phyloP scores from a whole-genome alignment of 2,113 vertebrate genomes.

The Regulus satrapa region DNA sequence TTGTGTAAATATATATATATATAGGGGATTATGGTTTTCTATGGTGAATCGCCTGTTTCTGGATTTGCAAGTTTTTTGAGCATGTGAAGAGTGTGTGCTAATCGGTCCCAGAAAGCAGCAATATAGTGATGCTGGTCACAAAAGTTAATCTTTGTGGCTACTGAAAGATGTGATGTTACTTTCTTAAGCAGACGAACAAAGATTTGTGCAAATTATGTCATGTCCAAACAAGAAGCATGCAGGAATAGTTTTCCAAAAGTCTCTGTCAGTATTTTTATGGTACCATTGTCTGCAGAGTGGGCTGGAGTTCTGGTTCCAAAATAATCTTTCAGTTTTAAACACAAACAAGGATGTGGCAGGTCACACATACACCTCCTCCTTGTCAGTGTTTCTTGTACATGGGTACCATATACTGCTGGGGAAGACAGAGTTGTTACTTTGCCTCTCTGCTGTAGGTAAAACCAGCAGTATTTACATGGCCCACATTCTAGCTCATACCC shows the following conservation, averaged over 20 bases:
- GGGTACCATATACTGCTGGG: not conserved
- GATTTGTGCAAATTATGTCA: not conserved
- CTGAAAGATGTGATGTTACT: not conserved
- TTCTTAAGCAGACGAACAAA: not conserved
- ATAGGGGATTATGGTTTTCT: not conserved
- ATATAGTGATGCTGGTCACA: not conserved
- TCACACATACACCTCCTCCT: not conserved
- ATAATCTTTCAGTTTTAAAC: not conserved
- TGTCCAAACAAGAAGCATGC: not conserved
- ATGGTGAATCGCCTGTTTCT: not conserved
- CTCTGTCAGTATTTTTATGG: not conserved
- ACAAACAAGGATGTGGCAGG: not conserved
- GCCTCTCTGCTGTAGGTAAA: not conserved
- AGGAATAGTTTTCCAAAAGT: not conserved
- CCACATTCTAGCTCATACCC: not conserved
- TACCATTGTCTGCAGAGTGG: not conserved
- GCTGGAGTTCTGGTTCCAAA: not conserved
- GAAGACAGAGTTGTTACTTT: not conserved
- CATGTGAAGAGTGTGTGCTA: not conserved
- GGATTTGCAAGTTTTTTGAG: not conserved
- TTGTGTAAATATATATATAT: too few species aligned
- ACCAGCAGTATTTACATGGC: not conserved
- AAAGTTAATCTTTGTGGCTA: not conserved
- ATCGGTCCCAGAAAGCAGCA: not conserved
- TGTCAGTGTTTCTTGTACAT: not conserved